Base-by-base conservation (phyloP, 92 coral and sea anemone genomes). In the Phymanthus crucifer region DNA sequence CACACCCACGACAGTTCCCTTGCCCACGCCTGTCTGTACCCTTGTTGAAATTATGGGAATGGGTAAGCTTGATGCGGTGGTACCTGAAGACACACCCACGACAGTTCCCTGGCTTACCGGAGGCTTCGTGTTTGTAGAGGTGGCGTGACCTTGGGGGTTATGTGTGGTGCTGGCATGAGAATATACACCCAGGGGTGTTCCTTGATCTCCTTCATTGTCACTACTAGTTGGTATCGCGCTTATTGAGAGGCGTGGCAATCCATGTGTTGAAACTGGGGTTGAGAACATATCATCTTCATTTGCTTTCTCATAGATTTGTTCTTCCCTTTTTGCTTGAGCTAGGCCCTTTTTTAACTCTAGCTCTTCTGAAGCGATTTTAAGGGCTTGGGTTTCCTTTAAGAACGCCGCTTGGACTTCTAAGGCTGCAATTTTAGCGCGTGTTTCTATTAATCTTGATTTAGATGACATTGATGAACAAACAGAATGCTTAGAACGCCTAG, bases 281-380 rank as follows among this genome's bases (percentile, higher is more conserved):
- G 29, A 54, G 34, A 52, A 72, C 32, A 72, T 45, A 32, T 79
- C 77, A 14, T 78, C 78, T 66, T 68, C 37, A 3, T 80, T 86
- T 77, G 77, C 76, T 47, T 88, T 76, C 81, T 88, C 85, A 32
- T 82, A 91, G n/a, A 78, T 68, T 29, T 76, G 73, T 80, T 83
- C 92, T 77, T 89, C 97, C 69, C 81, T 80, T 54, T 84, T 84
- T 36, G 85, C 94, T 68, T 87, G 85, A 52, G 88, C 82, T 71
- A 88, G 68, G 77, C 85, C 54, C 50, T 91, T 78, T 75, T 77
- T 75, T 34, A 81, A 34, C 37, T 90, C 82, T 52, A 85, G 72
- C 58, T 85, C 87, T 71, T 80, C 89, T 17, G 85, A 75, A 23
- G 84, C 92, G 58, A 84, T 84, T 75, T 79, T 84, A 4, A 88